Base-by-base conservation (phyloP, 2,888 invertebrate species). In the Palloptera scutellata region DNA sequence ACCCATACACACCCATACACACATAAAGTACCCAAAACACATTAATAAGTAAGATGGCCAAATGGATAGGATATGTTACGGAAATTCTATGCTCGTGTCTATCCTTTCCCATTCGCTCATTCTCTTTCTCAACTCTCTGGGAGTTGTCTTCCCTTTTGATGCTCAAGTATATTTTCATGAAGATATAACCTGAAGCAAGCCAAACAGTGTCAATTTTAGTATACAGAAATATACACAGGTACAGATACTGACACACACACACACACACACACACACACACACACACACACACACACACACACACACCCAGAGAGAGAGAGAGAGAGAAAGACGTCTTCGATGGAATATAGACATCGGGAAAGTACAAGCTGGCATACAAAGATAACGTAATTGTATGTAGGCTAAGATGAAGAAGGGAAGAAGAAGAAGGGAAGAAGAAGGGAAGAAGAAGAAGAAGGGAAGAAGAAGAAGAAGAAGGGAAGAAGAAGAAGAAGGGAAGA, bases 361-460 rank as follows among this genome's bases (percentile, higher is more conserved):
- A 5, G 17, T 20, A 55, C 55, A 54, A 42, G 19, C 19, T 62
- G 42, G 19, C 20, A 54, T n/a, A n/a, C n/a, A n/a, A n/a, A n/a
- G n/a, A n/a, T n/a, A n/a, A n/a, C n/a, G n/a, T n/a, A n/a, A n/a
- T n/a, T n/a, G n/a, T n/a, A n/a, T n/a, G n/a, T n/a, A n/a, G n/a
- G n/a, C n/a, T n/a, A n/a, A n/a, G n/a, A n/a, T n/a, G n/a, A n/a
- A n/a, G n/a, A n/a, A n/a, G n/a, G n/a, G n/a, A n/a, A n/a, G n/a
- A n/a, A n/a, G n/a, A n/a, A n/a, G n/a, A n/a, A n/a, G n/a, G n/a
- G n/a, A n/a, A n/a, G n/a, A n/a, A n/a, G n/a, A n/a, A n/a, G n/a
- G n/a, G n/a, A n/a, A n/a, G n/a, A 45, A 45, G 13, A 12, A 45
- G 13, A 45, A 45, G 10, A 45, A 45, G 13, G 13, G 10, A 45